phyloP scores from a whole-genome alignment of 2,888 invertebrate genomes.

The Neocrepidodera transversa region DNA sequence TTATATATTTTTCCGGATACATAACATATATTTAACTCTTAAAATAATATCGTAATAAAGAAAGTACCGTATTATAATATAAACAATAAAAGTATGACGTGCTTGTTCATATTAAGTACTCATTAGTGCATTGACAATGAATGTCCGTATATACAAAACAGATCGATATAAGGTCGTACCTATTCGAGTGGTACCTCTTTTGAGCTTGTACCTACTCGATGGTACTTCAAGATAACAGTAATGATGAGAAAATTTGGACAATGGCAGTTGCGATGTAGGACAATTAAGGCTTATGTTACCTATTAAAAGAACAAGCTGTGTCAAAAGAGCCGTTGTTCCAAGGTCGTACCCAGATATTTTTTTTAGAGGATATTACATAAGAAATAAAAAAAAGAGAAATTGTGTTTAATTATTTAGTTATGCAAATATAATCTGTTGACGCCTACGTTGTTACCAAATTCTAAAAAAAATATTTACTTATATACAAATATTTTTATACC shows the following conservation, averaged over 20 bases:
- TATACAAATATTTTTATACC: too few relatives aligned
- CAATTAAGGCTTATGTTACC: conserved; percentile 18
- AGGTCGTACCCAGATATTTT: conserved; percentile 9
- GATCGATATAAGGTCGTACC: conserved; percentile 4
- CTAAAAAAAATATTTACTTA: too few relatives aligned
- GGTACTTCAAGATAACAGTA: conserved; percentile 20
- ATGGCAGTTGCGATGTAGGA: conserved; percentile 7
- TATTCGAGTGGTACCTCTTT: conserved; percentile 5
- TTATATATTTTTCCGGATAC: too few relatives aligned
- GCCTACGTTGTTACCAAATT: too few relatives aligned
- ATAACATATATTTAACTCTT: too few relatives aligned
- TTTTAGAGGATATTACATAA: not conserved
- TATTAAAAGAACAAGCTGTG: conserved; percentile 14
- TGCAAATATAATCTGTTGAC: too few relatives aligned
- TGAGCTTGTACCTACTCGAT: conserved; percentile 13
- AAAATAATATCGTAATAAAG: too few relatives aligned
- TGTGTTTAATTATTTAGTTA: too few relatives aligned
- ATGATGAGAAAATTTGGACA: conserved; percentile 16
- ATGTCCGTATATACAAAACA: not conserved
- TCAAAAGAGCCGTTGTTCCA: conserved; percentile 14
- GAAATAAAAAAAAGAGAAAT: too few relatives aligned
- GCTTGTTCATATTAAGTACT: conserved; percentile 7
- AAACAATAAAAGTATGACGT: conserved; percentile 2
- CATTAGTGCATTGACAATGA: conserved; percentile 9
- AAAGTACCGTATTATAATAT: conserved; percentile 1